Evolutionary conservation across 2,113 vertebrate genomes (phyloP).

Genomic region (Monarcha castaneiventris): DNA sequence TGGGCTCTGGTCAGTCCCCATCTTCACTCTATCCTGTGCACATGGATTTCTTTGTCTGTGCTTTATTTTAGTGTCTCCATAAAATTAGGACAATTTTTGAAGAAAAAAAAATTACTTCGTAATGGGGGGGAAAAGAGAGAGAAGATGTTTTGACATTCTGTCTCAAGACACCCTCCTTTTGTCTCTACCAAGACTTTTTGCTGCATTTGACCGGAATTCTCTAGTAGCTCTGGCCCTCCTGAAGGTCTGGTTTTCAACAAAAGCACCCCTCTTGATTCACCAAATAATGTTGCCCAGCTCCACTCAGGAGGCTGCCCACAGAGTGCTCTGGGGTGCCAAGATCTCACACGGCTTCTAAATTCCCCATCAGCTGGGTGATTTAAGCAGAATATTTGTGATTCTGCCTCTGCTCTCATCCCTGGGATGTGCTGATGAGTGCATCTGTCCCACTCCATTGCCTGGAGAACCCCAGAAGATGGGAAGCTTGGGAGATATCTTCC

Average conservation of each 20-base stretch:
- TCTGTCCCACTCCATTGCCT: not conserved
- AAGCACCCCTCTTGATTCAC: not conserved
- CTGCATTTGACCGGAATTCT: slow-evolving; percentile 35
- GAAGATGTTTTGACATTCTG: not conserved
- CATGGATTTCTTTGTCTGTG: not conserved
- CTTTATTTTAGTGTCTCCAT: not conserved
- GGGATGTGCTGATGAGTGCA: not conserved
- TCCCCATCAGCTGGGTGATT: not conserved
- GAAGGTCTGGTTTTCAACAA: not conserved
- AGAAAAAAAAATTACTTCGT: not conserved
- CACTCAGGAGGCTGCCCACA: not conserved
- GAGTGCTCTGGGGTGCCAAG: not conserved
- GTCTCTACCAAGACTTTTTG: not conserved
- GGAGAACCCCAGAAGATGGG: not conserved
- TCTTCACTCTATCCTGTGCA: not conserved
- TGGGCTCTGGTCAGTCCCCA: not conserved
- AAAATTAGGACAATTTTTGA: slow-evolving; percentile 12
- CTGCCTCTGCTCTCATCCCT: not conserved
- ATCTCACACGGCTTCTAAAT: not conserved
- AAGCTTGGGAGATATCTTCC: not conserved
- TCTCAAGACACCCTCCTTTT: not conserved
- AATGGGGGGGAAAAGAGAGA: not conserved
- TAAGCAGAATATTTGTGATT: not conserved
- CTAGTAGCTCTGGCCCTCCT: not conserved
- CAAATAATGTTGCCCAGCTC: not conserved